phyloP scores from a whole-genome alignment of 2,113 vertebrate genomes.

The Amphilophus citrinellus region DNA sequence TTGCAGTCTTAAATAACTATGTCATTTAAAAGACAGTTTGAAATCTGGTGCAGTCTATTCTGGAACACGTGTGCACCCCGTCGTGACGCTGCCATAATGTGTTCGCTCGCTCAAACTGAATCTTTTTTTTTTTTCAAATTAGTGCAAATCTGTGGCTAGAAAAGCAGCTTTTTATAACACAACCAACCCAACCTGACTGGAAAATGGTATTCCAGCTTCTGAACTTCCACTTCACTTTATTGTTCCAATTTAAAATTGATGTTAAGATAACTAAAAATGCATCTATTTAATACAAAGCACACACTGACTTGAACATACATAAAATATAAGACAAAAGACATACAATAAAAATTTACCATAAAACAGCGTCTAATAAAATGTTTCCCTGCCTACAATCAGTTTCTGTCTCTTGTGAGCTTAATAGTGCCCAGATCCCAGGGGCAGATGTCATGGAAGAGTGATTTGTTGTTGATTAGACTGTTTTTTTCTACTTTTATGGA shows the following conservation, averaged over 20 bases:
- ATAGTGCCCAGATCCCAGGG: slow-evolving; percentile 27
- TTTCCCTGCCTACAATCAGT: not conserved
- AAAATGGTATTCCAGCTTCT: not conserved
- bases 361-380: not conserved
- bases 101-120: not conserved
- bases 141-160: not conserved
- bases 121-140: not conserved
- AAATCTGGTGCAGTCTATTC: not conserved
- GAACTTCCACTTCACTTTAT: not conserved
- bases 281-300: not conserved
- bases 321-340: not conserved
- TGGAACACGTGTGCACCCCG: not conserved
- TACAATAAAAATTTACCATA: not conserved
- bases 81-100: not conserved
- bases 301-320: not conserved
- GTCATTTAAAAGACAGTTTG: not conserved
- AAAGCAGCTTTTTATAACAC: not conserved
- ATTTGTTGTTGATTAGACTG: slow-evolving; percentile 21
- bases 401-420: not conserved
- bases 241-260: not conserved
- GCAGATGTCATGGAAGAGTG: slow-evolving; percentile 36
- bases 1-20: not conserved
- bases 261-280: not conserved
- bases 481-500: not conserved
- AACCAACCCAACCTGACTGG: not conserved